Conservation (phyloP, 2,888 invertebrate genomes). For the Noctua pronuba region DNA sequence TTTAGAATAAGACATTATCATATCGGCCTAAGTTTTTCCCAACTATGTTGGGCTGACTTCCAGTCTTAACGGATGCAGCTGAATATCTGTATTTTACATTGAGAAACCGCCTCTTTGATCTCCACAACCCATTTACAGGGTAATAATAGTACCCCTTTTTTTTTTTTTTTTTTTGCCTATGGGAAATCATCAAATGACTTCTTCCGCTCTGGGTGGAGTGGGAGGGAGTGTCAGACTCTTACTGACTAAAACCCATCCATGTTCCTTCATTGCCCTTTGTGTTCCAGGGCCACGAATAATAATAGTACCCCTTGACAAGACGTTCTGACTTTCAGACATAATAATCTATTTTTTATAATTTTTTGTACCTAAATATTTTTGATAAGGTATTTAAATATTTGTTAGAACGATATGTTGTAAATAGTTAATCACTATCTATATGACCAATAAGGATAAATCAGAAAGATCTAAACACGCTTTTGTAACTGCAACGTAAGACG, state of each 20-base stretch:
- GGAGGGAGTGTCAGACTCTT: too few species aligned
- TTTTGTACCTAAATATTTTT: neutral
- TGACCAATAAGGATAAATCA: conserved; percentile 24
- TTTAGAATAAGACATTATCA: neutral
- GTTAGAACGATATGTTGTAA: neutral
- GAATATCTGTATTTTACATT: neutral
- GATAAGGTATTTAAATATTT: neutral
- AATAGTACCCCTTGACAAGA: neutral
- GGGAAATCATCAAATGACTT: too few species aligned
- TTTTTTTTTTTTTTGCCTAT: too few species aligned
- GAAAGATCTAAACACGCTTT: conserved; percentile 31
- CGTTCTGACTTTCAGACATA: neutral
- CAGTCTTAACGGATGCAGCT: neutral
- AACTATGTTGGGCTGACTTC: neutral
- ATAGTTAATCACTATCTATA: neutral
- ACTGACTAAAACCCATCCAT: too few species aligned
- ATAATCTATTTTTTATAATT: neutral
- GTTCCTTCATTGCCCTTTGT: too few species aligned
- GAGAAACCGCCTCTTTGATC: neutral
- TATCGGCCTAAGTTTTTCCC: neutral
- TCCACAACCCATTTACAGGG: neutral
- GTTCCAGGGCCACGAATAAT: too few species aligned
- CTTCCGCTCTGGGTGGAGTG: too few species aligned
- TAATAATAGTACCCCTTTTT: neutral
- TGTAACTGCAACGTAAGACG: conserved; percentile 18